phyloP scores from a whole-genome alignment of 2,888 invertebrate genomes.

The Furcula furcula region DNA sequence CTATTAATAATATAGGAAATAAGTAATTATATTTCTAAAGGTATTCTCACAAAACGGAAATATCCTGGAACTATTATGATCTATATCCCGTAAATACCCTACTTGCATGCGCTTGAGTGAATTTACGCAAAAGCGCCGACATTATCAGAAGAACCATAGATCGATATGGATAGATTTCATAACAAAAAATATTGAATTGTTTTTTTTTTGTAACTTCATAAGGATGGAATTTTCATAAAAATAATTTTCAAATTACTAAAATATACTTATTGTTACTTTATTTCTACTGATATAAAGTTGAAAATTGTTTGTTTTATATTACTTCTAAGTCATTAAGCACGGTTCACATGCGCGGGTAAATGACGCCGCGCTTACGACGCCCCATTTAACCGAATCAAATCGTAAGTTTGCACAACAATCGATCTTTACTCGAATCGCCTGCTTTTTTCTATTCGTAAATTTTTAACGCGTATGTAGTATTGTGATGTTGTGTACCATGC shows the following conservation, averaged over 20 bases:
- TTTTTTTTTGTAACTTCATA: conserved; percentile 16
- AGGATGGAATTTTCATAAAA: conserved; percentile 7
- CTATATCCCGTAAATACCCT: conserved; percentile 47
- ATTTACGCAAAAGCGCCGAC: conserved; percentile 62
- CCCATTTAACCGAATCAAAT: conserved; percentile 77
- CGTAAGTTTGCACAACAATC: conserved; percentile 77
- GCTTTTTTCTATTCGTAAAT: conserved; percentile 72
- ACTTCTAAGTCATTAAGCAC: conserved; percentile 75
- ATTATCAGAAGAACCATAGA: conserved; percentile 27
- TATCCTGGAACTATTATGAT: conserved; percentile 55
- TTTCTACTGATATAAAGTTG: not conserved
- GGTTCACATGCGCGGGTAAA: conserved; percentile 67
- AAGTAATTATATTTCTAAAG: conserved; percentile 45
- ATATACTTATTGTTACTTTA: not conserved
- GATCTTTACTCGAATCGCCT: conserved; percentile 73
- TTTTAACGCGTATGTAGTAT: conserved; percentile 65
- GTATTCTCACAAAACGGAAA: conserved; percentile 64
- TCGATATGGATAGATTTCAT: conserved; percentile 37
- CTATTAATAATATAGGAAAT: conserved; percentile 46
- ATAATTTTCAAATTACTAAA: not conserved
- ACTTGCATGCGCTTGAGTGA: conserved; percentile 64
- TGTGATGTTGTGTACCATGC: conserved; percentile 54
- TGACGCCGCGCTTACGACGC: conserved; percentile 64
- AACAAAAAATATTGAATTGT: conserved; percentile 29
- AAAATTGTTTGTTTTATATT: conserved; percentile 19